Base-by-base conservation (phyloP, 1,140 invertebrate species). In the Solenopsis invicta region DNA sequence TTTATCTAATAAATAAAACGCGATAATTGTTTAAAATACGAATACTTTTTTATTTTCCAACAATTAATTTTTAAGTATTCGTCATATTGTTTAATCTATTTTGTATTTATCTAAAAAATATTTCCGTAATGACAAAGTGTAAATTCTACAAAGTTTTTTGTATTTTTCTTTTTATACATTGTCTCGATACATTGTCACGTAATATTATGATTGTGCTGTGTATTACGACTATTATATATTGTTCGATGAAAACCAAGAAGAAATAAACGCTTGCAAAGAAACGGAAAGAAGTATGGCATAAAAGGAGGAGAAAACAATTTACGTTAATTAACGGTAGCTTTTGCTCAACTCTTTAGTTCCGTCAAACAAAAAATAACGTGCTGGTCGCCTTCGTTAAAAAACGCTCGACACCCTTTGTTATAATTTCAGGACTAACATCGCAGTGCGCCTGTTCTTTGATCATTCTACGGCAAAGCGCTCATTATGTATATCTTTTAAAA, bases 281-380 rank as follows among this genome's bases (percentile, higher is more conserved):
- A 69, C 71, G 90, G 82, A 85, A 85, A 85, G 85, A 87, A 90
- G 69, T 82, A 82, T 88, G 88, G 72, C 67, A 78, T 67, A 88
- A 84, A 91, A 87, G 87, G 88, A 89, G 89, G 56, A 56, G 90
- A 90, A 91, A 91, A 93, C 92, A 93, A 94, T 94, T 94, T 93
- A 93, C 92, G 92, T 93, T 94, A 94, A 94, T 94, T 94, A 94
- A 94, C 93, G 91, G 93, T 91, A 90, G 92, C 92, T 92, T 93
- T 93, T 72, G 45, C 85, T 59, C 71, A 21, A 50, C 37, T 80
- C 50, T 50, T 54, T 74, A 52, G 54, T 45, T 54, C 85, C 59
- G 71, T 82, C 88, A 81, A 80, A 86, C 75, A 81, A 67, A 72
- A 67, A 76, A 76, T 88, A 85, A 81, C 75, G 37, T 86, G 77